Conservation (phyloP, 2,113 vertebrate genomes). For the Xyliphius kryptos region DNA sequence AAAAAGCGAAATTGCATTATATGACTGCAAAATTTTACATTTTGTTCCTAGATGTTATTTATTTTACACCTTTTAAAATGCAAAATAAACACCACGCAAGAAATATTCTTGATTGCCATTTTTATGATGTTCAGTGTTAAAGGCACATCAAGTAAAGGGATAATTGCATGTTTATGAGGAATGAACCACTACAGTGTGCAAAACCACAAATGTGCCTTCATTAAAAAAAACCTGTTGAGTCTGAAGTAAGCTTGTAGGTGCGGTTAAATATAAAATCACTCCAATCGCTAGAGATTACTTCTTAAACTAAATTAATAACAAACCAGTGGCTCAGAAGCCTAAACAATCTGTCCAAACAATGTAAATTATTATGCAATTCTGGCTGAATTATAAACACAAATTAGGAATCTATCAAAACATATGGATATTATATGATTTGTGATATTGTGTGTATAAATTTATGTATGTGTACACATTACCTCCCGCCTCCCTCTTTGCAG, state of each 20-base stretch:
- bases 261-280: neutral
- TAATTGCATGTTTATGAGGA: slow-evolving; percentile 8
- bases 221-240: slow-evolving; percentile 6
- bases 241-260: neutral
- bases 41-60: neutral
- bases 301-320: too few relatives aligned
- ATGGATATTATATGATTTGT: too few relatives aligned
- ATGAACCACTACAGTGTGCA: slow-evolving; percentile 3
- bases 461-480: slow-evolving; percentile 62
- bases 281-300: too few relatives aligned
- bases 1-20: neutral
- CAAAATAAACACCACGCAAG: neutral
- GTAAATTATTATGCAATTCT: too few relatives aligned
- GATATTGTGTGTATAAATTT: too few relatives aligned
- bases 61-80: neutral
- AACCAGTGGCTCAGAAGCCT: too few relatives aligned
- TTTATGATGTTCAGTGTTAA: slow-evolving; percentile 1
- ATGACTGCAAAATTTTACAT: neutral
- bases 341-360: too few relatives aligned
- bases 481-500: slow-evolving; percentile 96
- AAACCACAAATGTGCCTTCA: slow-evolving; percentile 2
- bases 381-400: too few relatives aligned
- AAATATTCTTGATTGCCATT: neutral
- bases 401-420: too few relatives aligned
- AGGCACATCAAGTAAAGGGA: neutral